These are phyloP conservation scores for Mobula birostris DNA, from an alignment of 2,113 vertebrate species.

Conservation along the genomic window DNA sequence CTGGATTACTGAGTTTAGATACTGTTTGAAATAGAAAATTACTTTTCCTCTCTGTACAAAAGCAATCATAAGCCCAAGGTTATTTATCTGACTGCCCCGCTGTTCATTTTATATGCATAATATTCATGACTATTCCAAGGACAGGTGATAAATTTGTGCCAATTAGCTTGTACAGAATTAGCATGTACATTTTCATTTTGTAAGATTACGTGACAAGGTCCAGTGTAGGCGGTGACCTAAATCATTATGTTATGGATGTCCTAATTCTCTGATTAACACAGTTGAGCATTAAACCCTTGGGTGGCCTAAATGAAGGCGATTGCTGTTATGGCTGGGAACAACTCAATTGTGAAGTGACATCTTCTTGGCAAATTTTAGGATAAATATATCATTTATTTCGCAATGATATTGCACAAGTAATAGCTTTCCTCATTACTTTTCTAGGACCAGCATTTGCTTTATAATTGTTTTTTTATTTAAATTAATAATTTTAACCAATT, in stretches of 20 bases:
- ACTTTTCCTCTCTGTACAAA: not conserved
- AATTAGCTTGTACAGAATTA: slow-evolving; percentile 32
- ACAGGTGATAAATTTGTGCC: slow-evolving; percentile 35
- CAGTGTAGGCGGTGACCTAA: slow-evolving; percentile 2
- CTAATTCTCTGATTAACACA: slow-evolving; percentile 32
- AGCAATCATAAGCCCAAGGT: not conserved
- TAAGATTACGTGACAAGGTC: slow-evolving; percentile 30
- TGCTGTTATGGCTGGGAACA: not conserved
- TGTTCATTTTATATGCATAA: not conserved
- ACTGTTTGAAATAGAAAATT: not conserved
- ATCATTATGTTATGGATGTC: slow-evolving; percentile 35
- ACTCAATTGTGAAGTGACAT: slow-evolving; percentile 29
- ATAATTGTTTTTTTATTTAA: not conserved
- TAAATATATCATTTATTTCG: slow-evolving; percentile 31
- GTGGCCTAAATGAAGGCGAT: slow-evolving; percentile 22
- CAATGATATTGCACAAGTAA: not conserved
- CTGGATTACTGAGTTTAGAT: not conserved
- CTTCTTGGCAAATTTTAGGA: slow-evolving; percentile 22
- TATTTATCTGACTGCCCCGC: not conserved
- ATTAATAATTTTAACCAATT: not conserved
- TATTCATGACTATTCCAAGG: slow-evolving; percentile 29
- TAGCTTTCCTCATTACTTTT: not conserved
- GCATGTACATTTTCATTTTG: slow-evolving; percentile 20
- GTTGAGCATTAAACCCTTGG: slow-evolving; percentile 24
- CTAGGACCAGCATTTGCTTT: too few species aligned